A percentile compares a stretch with the other conserved stretches of the same genome.
Conservation (phyloP, 2,797 vertebrate species). For the Hirundo rustica region DNA sequence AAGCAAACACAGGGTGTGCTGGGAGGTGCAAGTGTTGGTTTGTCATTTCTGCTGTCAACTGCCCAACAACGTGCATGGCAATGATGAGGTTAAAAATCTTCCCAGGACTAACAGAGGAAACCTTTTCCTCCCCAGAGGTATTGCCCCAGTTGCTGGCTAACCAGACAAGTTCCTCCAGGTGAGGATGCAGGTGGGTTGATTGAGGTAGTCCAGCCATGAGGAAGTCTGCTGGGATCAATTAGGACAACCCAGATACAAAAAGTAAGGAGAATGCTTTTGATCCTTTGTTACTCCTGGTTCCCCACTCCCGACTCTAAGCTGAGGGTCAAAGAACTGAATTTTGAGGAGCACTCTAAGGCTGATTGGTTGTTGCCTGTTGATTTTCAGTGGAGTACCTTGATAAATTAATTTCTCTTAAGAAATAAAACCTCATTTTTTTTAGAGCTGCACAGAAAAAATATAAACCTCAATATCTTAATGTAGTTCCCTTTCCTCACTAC, state of each 20-base stretch:
- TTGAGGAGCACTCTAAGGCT: background rate
- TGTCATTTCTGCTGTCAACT: background rate
- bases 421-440: background rate
- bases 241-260: constrained; percentile 59
- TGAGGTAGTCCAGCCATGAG: constrained; percentile 53
- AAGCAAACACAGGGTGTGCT: background rate
- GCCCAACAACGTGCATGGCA: background rate
- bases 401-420: background rate
- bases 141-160: constrained; percentile 28
- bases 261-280: constrained; percentile 8
- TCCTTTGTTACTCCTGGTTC: constrained; percentile 13
- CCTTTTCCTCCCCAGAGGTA: constrained; percentile 6
- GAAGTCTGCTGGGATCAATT: constrained; percentile 77
- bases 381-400: background rate
- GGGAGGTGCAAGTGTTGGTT: background rate
- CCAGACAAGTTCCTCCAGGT: constrained; percentile 18
- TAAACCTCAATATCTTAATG: background rate
- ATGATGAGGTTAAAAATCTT: constrained; percentile 8
- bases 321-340: background rate
- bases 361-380: background rate
- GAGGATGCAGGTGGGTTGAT: constrained; percentile 56
- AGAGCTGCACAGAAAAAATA: background rate
- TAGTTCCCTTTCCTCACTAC: background rate
- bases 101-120: constrained; percentile 8
- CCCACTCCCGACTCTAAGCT: constrained; percentile 22